phyloP scores from a whole-genome alignment of 64 coral and sea anemone genomes.

The Stichodactyla helianthus region DNA sequence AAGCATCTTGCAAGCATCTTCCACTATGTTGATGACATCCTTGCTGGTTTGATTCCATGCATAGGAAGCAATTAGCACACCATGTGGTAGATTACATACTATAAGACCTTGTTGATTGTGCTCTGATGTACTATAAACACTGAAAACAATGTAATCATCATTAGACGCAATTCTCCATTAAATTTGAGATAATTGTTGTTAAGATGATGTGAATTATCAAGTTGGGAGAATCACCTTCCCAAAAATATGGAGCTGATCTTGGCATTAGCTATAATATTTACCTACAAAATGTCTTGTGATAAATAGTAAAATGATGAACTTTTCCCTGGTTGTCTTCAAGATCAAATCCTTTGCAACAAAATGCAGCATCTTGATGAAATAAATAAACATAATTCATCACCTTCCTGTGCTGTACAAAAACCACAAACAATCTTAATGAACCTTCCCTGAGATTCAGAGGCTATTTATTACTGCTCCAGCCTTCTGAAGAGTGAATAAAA shows the following conservation, averaged over 20 bases:
- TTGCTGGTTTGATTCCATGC: constrained; percentile 46
- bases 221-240: too few relatives aligned
- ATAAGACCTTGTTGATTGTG: constrained; percentile 64
- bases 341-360: constrained; percentile 86
- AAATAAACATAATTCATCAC: too few relatives aligned
- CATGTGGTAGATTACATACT: constrained; percentile 77
- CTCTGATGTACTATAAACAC: constrained; percentile 73
- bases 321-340: constrained; percentile 37
- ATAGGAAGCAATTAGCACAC: constrained; percentile 74
- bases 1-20: constrained; percentile 70
- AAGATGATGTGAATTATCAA: too few relatives aligned
- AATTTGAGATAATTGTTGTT: neutral
- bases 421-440: too few relatives aligned
- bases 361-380: neutral
- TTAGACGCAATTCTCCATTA: neutral
- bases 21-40: constrained; percentile 61
- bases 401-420: too few relatives aligned
- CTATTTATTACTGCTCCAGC: too few relatives aligned
- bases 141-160: constrained; percentile 25
- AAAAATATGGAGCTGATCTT: too few relatives aligned
- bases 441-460: too few relatives aligned
- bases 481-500: too few relatives aligned
- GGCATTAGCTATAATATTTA: neutral
- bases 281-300: constrained; percentile 87
- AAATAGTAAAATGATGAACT: constrained; percentile 68